Evolutionary conservation across 2,113 vertebrate species (phyloP).

Genomic region (Xiphorhynchus elegans): DNA sequence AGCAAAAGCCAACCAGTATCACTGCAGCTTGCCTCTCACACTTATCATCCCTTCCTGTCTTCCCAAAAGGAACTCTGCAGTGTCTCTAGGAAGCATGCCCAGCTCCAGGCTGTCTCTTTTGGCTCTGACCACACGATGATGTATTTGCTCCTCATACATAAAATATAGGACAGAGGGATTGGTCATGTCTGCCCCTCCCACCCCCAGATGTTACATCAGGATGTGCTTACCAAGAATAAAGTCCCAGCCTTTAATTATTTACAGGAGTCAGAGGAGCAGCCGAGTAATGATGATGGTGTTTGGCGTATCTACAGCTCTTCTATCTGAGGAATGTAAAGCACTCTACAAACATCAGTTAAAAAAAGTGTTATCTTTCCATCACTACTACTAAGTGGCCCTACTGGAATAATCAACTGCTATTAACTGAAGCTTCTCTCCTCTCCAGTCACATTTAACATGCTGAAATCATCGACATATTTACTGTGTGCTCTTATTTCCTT

Average conservation of each 20-base stretch:
- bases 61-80: neutral
- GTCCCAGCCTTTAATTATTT: conserved; percentile 39
- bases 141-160: neutral
- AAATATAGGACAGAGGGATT: neutral
- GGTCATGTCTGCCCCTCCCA: neutral
- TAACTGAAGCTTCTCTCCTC: conserved; percentile 1
- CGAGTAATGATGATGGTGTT: neutral
- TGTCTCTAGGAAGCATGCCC: neutral
- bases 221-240: neutral
- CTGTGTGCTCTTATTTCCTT: neutral
- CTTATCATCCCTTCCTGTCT: neutral
- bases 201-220: neutral
- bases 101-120: neutral
- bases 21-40: neutral
- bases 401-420: conserved; percentile 42
- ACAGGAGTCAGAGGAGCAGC: neutral
- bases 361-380: conserved; percentile 39
- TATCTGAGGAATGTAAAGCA: conserved; percentile 37
- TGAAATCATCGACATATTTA: neutral
- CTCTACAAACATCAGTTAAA: conserved; percentile 8
- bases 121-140: neutral
- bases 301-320: neutral
- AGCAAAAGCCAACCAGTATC: neutral
- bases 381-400: neutral
- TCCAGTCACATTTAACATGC: neutral